Percentiles rank a stretch among this genome's conserved stretches.
Conservation (phyloP, 1,140 invertebrate genomes). For the Vanessa atalanta region DNA sequence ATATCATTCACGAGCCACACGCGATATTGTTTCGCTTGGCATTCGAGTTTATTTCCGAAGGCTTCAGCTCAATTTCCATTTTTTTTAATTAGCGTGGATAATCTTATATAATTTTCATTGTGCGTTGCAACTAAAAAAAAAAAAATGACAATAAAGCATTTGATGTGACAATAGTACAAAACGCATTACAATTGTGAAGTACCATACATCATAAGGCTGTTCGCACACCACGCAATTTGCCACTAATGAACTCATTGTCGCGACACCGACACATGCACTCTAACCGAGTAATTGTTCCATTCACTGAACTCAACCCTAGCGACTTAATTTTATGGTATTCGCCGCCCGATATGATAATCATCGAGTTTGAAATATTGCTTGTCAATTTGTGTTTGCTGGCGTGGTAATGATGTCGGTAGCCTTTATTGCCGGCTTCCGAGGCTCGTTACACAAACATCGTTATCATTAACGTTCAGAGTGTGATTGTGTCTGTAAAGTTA, state of each 20-base stretch:
- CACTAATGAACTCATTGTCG: slow-evolving; percentile 68
- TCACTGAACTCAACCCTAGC: slow-evolving; percentile 61
- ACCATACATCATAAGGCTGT: slow-evolving; percentile 41
- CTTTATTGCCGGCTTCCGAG: slow-evolving; percentile 62
- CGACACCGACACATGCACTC: slow-evolving; percentile 53
- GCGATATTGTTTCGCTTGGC: no score
- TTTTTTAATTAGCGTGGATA: slow-evolving; percentile 4
- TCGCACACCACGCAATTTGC: slow-evolving; percentile 52
- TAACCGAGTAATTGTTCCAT: slow-evolving; percentile 60
- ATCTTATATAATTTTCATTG: background rate
- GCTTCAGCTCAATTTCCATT: no score
- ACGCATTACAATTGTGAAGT: slow-evolving; percentile 35
- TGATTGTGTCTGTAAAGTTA: slow-evolving; percentile 48
- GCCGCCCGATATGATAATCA: slow-evolving; percentile 63
- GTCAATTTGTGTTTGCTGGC: slow-evolving; percentile 62
- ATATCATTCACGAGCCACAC: no score
- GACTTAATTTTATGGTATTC: slow-evolving; percentile 64
- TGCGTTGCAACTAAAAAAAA: background rate
- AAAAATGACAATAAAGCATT: background rate
- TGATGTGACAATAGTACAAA: slow-evolving; percentile 24
- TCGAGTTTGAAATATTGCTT: slow-evolving; percentile 66
- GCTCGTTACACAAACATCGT: slow-evolving; percentile 57
- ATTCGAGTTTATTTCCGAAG: no score
- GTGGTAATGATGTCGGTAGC: slow-evolving; percentile 57
- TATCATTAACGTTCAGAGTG: slow-evolving; percentile 53